phyloP scores from a whole-genome alignment of 2,888 invertebrate species.

The Lacanobia oleracea region DNA sequence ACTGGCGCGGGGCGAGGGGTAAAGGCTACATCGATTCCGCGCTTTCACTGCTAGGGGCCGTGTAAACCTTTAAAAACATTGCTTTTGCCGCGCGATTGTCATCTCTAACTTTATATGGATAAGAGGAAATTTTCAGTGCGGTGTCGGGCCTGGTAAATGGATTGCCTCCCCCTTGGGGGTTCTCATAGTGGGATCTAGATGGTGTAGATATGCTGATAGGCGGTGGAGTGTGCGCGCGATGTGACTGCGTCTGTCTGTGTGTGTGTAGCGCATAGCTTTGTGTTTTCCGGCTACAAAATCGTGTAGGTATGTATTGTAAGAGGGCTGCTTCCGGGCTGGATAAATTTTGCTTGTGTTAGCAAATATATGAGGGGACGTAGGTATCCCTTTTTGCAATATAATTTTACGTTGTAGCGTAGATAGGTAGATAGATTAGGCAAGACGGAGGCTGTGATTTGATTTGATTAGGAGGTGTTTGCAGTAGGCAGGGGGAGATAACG shows the following conservation, averaged over 20 bases:
- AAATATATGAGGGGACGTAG: slow-evolving; percentile 89
- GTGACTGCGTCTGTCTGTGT: slow-evolving; percentile 73
- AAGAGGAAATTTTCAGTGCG: slow-evolving; percentile 84
- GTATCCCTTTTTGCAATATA: slow-evolving; percentile 90
- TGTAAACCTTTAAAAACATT: slow-evolving; percentile 90
- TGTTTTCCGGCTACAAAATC: slow-evolving; percentile 85
- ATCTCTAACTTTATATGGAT: slow-evolving; percentile 86
- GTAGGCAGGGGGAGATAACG: slow-evolving; percentile 87
- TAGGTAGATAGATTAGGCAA: slow-evolving; percentile 90
- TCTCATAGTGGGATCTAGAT: slow-evolving; percentile 91
- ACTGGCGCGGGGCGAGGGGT: slow-evolving; percentile 89
- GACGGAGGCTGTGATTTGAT: slow-evolving; percentile 90
- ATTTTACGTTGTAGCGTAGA: slow-evolving; percentile 89
- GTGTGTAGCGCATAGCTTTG: slow-evolving; percentile 78
- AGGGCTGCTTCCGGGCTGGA: slow-evolving; percentile 88
- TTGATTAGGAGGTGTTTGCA: slow-evolving; percentile 90
- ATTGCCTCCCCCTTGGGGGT: slow-evolving; percentile 90
- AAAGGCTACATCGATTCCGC: slow-evolving; percentile 91
- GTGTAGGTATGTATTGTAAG: slow-evolving; percentile 82
- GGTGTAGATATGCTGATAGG: slow-evolving; percentile 90
- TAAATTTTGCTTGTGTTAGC: slow-evolving; percentile 90
- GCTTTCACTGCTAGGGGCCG: slow-evolving; percentile 91
- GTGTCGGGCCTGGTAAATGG: slow-evolving; percentile 86
- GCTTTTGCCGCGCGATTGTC: slow-evolving; percentile 87
- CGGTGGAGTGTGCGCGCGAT: slow-evolving; percentile 81